Evolutionary conservation across 2,113 vertebrate species (phyloP), one percentile per base, ranked within the genome.

Genomic region (Oncorhynchus gorbuscha): DNA sequence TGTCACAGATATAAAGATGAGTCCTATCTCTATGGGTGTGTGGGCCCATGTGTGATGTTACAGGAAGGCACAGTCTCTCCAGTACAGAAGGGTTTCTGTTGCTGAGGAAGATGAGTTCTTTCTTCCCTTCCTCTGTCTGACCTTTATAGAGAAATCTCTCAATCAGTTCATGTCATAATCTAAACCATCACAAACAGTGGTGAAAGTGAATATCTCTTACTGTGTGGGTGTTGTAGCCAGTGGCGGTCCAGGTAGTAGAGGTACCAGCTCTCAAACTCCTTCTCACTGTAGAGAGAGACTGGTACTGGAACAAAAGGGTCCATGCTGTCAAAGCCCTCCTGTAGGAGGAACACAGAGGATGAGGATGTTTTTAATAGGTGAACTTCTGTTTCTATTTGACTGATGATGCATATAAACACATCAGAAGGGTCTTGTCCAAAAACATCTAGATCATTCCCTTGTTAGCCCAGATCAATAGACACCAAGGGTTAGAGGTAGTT

Each of bases 221-320:
- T 89, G 74, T 92, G 89, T 26, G 90, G 82, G 80, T 99, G 97
- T 81, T 98, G 97, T 75, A 99, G 92, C 98, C 97, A 99, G 4
- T 71, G 86, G 39, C 95, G 94, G n/a, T 98, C 95, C 30, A 94
- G 72, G 35, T 97, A 99, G 76, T 99, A 99, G 0, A 93, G 89
- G 71, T 95, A 94, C 84, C 96, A 97, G 85, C 96, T 97, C 93
- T 98, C 97, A 89, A 99, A 99, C 88, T 99, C 98, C 78, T 78
- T 91, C 30, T 94, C 91, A 7, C 79, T 96, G 88, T 99, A 99
- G 84, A 92, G 93, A 48, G 90, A 71, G 2, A 97, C 95, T 0
- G 92, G 88, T 78, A 99, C 80, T 0, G 97, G 97, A 48, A 99
- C 72, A 45, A 99, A 98, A 1, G 97, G 97, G 22, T 99, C 98